Conservation (phyloP, 2,797 vertebrate genomes). For the Harpagifer antarcticus region DNA sequence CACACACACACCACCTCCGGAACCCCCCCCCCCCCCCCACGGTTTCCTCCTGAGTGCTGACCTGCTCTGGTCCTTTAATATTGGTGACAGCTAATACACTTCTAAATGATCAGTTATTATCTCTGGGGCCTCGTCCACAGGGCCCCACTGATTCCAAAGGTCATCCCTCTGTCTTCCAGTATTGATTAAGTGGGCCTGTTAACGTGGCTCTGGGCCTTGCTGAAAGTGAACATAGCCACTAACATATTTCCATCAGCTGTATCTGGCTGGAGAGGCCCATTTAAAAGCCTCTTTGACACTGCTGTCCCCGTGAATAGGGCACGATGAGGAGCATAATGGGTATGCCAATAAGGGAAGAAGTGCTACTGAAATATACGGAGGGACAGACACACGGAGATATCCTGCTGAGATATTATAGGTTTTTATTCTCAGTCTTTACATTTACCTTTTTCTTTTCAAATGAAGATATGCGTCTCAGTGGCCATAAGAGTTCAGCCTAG, state of each 20-base stretch:
- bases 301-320: slow-evolving; percentile 55
- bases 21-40: neutral
- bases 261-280: slow-evolving; percentile 45
- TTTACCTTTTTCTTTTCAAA: neutral
- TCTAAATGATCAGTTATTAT: slow-evolving; percentile 85
- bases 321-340: slow-evolving; percentile 70
- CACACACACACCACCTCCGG: slow-evolving; percentile 19
- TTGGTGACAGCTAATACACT: slow-evolving; percentile 82
- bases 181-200: slow-evolving; percentile 78
- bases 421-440: neutral
- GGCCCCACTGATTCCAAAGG: slow-evolving; percentile 83
- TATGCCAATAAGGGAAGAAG: slow-evolving; percentile 64
- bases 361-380: slow-evolving; percentile 46
- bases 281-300: slow-evolving; percentile 73
- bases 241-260: slow-evolving; percentile 59
- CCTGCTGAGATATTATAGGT: slow-evolving; percentile 23
- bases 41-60: slow-evolving; percentile 65
- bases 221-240: slow-evolving; percentile 73
- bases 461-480: neutral
- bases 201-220: slow-evolving; percentile 71
- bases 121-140: slow-evolving; percentile 77
- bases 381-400: neutral
- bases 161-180: slow-evolving; percentile 81
- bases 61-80: slow-evolving; percentile 77
- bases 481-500: neutral